Evolutionary conservation across 2,113 vertebrate genomes (phyloP).

Genomic region (Sturnus vulgaris): DNA sequence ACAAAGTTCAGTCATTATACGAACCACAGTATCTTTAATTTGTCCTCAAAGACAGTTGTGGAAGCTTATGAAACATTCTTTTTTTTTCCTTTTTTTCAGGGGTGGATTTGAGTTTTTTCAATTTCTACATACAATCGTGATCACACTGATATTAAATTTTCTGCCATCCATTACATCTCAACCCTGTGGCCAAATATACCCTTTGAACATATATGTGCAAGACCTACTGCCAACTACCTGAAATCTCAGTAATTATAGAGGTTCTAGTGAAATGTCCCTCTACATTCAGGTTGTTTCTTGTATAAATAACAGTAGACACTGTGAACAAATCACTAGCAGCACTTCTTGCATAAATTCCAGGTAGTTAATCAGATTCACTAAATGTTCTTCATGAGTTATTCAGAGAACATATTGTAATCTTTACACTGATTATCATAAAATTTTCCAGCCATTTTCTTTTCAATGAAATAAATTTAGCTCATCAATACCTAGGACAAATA

Average conservation of each 20-base stretch:
- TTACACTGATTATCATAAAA: not conserved
- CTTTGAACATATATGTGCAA: not conserved
- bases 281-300: not conserved
- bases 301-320: not conserved
- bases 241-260: not conserved
- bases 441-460: not conserved
- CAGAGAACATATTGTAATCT: not conserved
- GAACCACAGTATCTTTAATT: not conserved
- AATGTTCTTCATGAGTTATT: not conserved
- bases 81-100: not conserved
- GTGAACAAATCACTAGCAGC: not conserved
- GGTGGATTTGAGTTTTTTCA: not conserved
- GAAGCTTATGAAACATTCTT: not conserved
- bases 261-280: not conserved
- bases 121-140: not conserved
- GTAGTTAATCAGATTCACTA: not conserved
- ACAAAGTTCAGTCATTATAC: not conserved
- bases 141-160: not conserved
- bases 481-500: not conserved
- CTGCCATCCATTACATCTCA: not conserved
- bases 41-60: slow-evolving; percentile 18
- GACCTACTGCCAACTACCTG: not conserved
- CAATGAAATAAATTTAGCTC: not conserved
- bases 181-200: not conserved
- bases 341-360: not conserved